phyloP scores from a whole-genome alignment of 2,888 invertebrate genomes.

The Allygus modestus region DNA sequence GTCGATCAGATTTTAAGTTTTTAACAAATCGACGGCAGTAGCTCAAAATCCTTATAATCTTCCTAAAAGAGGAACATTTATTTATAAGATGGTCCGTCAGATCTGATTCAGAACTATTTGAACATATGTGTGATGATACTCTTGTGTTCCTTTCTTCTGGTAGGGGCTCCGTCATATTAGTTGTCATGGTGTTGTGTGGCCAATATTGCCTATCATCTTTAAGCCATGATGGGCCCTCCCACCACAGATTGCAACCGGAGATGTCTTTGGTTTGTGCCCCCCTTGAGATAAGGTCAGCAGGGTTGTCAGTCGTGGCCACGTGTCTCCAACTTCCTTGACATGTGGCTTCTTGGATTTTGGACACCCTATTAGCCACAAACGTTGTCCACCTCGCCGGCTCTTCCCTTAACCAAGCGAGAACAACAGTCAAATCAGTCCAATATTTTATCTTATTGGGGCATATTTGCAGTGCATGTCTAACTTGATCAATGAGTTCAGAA shows the following conservation, averaged over 20 bases:
- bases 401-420: not conserved
- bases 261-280: not conserved
- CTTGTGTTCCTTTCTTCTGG: no score
- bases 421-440: constrained; percentile 63
- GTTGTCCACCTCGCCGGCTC: not conserved
- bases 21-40: no score
- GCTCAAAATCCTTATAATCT: no score
- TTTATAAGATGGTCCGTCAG: no score
- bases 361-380: not conserved
- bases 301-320: not conserved
- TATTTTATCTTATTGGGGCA: not conserved
- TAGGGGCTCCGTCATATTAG: no score
- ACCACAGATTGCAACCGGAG: no score
- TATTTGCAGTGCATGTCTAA: not conserved
- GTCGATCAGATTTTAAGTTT: no score
- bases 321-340: not conserved
- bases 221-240: constrained; percentile 6
- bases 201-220: no score
- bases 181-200: no score
- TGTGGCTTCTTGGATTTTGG: not conserved
- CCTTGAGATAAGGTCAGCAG: not conserved
- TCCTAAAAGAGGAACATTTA: no score
- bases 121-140: no score
- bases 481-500: not conserved
- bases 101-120: no score